These are phyloP conservation scores for Cephalopterus ornatus DNA, from an alignment of 2,113 vertebrate species.

Conservation along the genomic window DNA sequence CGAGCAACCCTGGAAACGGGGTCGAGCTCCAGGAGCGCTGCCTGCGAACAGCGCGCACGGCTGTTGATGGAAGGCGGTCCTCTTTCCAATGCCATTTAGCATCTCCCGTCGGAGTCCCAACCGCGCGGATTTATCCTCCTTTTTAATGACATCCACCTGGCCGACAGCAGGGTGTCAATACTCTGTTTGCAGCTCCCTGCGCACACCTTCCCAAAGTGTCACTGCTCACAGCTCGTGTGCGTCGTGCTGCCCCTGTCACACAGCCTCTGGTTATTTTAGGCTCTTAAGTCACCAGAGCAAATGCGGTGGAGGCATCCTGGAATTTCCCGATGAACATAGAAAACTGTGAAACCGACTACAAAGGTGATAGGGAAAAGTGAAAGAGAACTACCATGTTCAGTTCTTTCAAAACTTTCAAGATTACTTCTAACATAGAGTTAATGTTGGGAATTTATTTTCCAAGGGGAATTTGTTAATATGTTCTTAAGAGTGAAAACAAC, in stretches of 20 bases:
- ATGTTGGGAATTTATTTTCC: neutral
- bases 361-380: neutral
- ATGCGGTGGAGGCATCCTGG: accelerated
- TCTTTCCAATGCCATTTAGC: accelerated
- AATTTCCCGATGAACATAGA: neutral
- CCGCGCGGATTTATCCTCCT: neutral
- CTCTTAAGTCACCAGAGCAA: neutral
- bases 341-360: neutral
- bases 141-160: too few relatives aligned
- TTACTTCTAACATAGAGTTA: neutral
- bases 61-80: accelerated
- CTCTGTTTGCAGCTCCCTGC: accelerated
- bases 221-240: accelerated
- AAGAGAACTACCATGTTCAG: accelerated
- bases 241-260: accelerated
- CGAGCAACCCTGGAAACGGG: neutral
- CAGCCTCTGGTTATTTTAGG: too few relatives aligned
- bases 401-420: neutral
- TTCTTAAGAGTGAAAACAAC: neutral
- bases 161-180: accelerated
- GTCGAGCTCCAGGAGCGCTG: neutral
- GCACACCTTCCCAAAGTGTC: neutral
- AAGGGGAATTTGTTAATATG: neutral
- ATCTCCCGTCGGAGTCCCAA: neutral
- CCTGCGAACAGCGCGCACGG: accelerated